Percentiles rank a stretch among this genome's conserved stretches.
phyloP scores from a whole-genome alignment of 2,888 invertebrate genomes.

The Sipunculus nudus region DNA sequence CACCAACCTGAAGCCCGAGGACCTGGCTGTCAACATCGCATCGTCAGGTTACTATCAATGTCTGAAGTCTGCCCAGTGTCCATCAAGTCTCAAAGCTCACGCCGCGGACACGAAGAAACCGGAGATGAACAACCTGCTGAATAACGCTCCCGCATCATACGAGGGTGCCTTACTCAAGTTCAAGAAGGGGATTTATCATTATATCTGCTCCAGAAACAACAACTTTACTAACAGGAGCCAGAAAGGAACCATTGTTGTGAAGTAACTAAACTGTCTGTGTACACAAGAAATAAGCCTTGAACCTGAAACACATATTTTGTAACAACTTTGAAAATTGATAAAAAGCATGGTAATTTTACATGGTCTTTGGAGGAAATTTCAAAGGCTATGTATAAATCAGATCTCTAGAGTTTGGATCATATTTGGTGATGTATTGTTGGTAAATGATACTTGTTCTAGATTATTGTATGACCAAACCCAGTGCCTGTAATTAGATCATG shows the following conservation, averaged over 20 bases:
- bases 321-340: too few species aligned
- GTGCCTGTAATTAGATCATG: too few species aligned
- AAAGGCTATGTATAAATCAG: too few species aligned
- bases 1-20: conserved; percentile 43
- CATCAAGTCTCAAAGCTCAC: conserved; percentile 11
- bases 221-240: conserved; percentile 63
- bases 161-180: conserved; percentile 58
- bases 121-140: conserved; percentile 50
- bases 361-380: too few species aligned
- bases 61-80: conserved; percentile 16
- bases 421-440: too few species aligned
- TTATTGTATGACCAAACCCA: too few species aligned
- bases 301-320: too few species aligned
- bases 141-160: conserved; percentile 65
- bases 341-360: too few species aligned
- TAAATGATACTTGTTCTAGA: too few species aligned
- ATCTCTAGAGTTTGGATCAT: too few species aligned
- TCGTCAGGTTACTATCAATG: conserved; percentile 61
- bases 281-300: too few species aligned
- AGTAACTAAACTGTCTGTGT: too few species aligned
- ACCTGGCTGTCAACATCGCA: conserved; percentile 60
- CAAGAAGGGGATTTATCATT: conserved; percentile 56
- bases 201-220: conserved; percentile 64
- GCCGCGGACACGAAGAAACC: conserved; percentile 19
- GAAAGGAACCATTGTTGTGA: conserved; percentile 54